phyloP scores from a whole-genome alignment of 2,113 vertebrate genomes.

The Ifrita kowaldi region DNA sequence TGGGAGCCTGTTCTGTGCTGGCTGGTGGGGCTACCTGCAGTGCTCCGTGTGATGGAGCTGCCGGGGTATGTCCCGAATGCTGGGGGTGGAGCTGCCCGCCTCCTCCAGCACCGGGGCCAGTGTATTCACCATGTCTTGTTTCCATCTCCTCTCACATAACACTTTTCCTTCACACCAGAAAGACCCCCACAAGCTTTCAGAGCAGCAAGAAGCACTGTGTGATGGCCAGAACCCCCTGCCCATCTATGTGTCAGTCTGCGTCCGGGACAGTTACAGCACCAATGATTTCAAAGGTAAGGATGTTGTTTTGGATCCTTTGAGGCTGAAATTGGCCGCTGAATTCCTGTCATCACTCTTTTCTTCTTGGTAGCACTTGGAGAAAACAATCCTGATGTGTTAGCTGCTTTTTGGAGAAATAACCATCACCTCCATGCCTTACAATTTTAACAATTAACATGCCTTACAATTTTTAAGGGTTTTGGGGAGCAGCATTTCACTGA shows the following conservation, averaged over 20 bases:
- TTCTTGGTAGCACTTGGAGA: neutral
- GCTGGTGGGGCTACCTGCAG: accelerated
- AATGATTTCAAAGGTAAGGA: slow-evolving; percentile 76
- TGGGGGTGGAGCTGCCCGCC: accelerated
- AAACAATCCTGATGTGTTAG: neutral
- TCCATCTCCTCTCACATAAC: neutral
- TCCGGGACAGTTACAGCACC: slow-evolving; percentile 63
- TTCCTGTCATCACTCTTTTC: neutral
- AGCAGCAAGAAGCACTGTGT: slow-evolving; percentile 69
- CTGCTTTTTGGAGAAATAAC: neutral
- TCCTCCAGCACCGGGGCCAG: accelerated
- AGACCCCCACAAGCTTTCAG: slow-evolving; percentile 74
- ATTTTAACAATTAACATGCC: neutral
- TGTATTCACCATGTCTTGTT: accelerated
- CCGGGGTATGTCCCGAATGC: accelerated
- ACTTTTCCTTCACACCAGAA: slow-evolving; percentile 58
- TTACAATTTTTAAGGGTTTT: neutral
- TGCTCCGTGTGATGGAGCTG: neutral
- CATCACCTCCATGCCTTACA: neutral
- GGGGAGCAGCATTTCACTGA: neutral
- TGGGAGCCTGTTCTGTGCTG: neutral
- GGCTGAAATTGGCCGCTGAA: neutral
- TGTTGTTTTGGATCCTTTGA: neutral
- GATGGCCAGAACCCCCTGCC: slow-evolving; percentile 78
- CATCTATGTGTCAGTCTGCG: slow-evolving; percentile 72